A percentile compares a stretch with the other conserved stretches of the same genome.
These are phyloP conservation scores for Cyclophora punctaria DNA, from an alignment of 2,888 invertebrate genomes.

Conservation along the genomic window DNA sequence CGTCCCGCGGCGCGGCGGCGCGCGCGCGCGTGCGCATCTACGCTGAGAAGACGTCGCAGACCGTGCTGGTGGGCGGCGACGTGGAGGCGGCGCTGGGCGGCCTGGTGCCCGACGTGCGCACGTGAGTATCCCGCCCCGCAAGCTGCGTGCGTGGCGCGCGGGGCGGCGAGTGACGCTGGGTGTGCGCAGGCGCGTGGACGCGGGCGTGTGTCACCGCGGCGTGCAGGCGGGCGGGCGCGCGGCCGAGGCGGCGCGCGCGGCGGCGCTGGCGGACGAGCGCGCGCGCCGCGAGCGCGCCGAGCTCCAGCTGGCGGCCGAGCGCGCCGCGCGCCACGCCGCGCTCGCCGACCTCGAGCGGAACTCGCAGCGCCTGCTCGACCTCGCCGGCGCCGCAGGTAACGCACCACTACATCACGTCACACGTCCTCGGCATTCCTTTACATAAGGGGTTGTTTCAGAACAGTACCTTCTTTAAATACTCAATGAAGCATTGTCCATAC, in stretches of 20 bases:
- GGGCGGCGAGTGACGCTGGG: too few relatives aligned
- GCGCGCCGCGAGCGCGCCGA: conserved; percentile 74
- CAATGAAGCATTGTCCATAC: too few relatives aligned
- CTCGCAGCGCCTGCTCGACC: conserved; percentile 80
- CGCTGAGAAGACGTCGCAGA: conserved; percentile 86
- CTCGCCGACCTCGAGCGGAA: conserved; percentile 84
- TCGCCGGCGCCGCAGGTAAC: conserved; percentile 69
- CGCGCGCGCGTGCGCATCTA: conserved; percentile 79
- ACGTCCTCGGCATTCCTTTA: too few relatives aligned
- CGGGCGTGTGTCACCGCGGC: conserved; percentile 70
- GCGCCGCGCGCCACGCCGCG: conserved; percentile 82
- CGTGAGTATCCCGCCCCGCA: conserved; percentile 29
- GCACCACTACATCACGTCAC: not conserved
- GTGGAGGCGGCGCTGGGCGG: conserved; percentile 83
- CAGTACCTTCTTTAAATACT: too few relatives aligned
- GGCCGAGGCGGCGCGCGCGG: conserved; percentile 75
- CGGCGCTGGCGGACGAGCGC: conserved; percentile 78
- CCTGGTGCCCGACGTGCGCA: conserved; percentile 62
- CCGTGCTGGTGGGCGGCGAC: conserved; percentile 82
- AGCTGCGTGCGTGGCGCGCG: too few relatives aligned
- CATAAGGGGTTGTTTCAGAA: too few relatives aligned
- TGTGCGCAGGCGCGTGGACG: conserved; percentile 43
- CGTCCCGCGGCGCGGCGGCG: conserved; percentile 52
- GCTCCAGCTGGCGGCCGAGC: conserved; percentile 78
- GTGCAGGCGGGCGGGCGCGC: conserved; percentile 80